Evolutionary conservation across 2,797 vertebrate genomes (phyloP), one percentile per base, ranked within the genome.

Genomic region (Macroramphosus scolopax): DNA sequence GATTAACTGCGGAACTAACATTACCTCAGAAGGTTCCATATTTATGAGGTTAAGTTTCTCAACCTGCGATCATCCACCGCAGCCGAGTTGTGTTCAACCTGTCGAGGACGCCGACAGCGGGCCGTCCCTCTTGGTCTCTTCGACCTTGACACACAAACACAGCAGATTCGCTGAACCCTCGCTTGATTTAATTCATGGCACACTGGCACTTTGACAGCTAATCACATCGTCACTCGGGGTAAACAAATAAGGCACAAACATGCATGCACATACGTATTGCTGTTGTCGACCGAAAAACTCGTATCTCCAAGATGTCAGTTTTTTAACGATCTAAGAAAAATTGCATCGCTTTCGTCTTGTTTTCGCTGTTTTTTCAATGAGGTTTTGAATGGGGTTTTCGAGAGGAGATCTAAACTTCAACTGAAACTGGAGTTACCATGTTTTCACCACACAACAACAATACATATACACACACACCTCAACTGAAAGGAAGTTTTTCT

Each of bases 241-340:
- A 6, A 28, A 65, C 67, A 8, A 41, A 53, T 77, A 82, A 82
- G 83, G 83, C 81, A 77, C 75, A 3, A 43, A 37, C 68, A 75
- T 38, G 40, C 63, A 59, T 36, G 17, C 44, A 38, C 26, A 49
- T 37, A 35, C 22, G 20, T 13, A 39, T 9, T 33, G 11, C n/a
- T 45, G 48, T 9, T 25, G 24, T 53, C 60, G 49, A 25, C 46
- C 18, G 12, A 51, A 43, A 31, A 30, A 14, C 4, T 0, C 11
- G 8, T 5, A 32, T 24, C 32, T 30, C 26, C 5, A 10, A 32
- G 28, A 16, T 9, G 17, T 49, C 5, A 8, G 7, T 48, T 28
- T 22, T 43, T n/a, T n/a, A n/a, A n/a, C n/a, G n/a, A n/a, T n/a
- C n/a, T n/a, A n/a, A n/a, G n/a, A n/a, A n/a, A n/a, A n/a, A n/a